phyloP scores from a whole-genome alignment of 2,113 vertebrate genomes.

The Nesoenas mayeri region DNA sequence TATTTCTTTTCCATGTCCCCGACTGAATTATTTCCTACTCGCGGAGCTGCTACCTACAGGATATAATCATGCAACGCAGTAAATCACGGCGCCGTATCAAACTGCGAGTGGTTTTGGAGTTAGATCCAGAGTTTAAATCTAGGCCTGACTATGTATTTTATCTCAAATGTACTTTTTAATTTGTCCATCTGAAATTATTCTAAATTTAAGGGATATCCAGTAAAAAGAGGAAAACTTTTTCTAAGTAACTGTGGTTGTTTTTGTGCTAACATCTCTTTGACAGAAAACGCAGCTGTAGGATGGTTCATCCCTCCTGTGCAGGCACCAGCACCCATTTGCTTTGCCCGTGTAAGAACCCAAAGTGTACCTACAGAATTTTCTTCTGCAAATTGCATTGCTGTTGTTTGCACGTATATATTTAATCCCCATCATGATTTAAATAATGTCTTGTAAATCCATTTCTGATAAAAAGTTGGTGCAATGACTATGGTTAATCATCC shows the following conservation, averaged over 20 bases:
- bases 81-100: background rate
- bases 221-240: background rate
- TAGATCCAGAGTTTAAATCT: slow-evolving; percentile 3
- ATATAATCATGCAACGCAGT: background rate
- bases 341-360: background rate
- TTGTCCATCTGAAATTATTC: slow-evolving; percentile 32
- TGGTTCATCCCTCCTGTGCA: background rate
- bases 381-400: background rate
- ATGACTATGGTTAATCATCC: rapidly evolving
- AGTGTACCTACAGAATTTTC: rapidly evolving
- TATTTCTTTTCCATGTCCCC: slow-evolving; percentile 1
- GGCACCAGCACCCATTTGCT: background rate
- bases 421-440: rapidly evolving
- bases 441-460: background rate
- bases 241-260: background rate
- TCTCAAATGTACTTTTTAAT: slow-evolving; percentile 47
- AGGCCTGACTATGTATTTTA: background rate
- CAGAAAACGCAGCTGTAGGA: background rate
- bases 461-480: rapidly evolving
- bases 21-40: slow-evolving; percentile 33
- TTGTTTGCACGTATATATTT: background rate
- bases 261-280: background rate
- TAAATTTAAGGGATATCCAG: background rate
- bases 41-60: slow-evolving; percentile 39
- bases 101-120: slow-evolving; percentile 25